Evolutionary conservation across 2,113 vertebrate species (phyloP).

Genomic region (Petrocephalus zakoni): DNA sequence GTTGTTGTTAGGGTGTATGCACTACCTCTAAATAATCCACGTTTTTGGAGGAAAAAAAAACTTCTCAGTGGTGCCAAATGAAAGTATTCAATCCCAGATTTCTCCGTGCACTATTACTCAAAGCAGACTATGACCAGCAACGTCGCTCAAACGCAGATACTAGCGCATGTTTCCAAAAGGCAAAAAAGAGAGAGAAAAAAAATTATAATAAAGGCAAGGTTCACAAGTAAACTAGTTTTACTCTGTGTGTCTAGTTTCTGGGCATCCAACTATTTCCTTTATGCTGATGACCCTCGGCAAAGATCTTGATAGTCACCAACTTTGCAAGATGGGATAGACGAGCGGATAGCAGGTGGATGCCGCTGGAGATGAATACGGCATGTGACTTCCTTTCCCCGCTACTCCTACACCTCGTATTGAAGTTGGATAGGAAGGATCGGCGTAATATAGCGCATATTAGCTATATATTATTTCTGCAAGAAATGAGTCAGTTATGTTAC

Average conservation of each 20-base stretch:
- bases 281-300: not conserved
- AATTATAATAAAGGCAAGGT: not conserved
- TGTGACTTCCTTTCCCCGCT: not conserved
- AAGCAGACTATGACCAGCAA: not conserved
- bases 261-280: conserved; percentile 7
- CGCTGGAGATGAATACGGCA: not conserved
- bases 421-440: not conserved
- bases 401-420: not conserved
- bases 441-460: not conserved
- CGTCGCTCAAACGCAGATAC: not conserved
- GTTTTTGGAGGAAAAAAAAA: conserved; percentile 5
- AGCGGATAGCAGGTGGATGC: not conserved
- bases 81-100: conserved; percentile 22
- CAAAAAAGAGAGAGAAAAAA: not conserved
- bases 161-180: conserved; percentile 15
- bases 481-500: not conserved
- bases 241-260: conserved; percentile 8
- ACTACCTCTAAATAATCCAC: conserved; percentile 22
- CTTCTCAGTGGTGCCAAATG: not conserved
- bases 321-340: conserved; percentile 11
- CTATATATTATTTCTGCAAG: not conserved
- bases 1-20: conserved; percentile 21
- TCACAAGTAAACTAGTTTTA: not conserved
- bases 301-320: conserved; percentile 17
- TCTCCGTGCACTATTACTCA: not conserved